Conservation (phyloP, 2,113 vertebrate species). For the Nothoprocta pentlandii region DNA sequence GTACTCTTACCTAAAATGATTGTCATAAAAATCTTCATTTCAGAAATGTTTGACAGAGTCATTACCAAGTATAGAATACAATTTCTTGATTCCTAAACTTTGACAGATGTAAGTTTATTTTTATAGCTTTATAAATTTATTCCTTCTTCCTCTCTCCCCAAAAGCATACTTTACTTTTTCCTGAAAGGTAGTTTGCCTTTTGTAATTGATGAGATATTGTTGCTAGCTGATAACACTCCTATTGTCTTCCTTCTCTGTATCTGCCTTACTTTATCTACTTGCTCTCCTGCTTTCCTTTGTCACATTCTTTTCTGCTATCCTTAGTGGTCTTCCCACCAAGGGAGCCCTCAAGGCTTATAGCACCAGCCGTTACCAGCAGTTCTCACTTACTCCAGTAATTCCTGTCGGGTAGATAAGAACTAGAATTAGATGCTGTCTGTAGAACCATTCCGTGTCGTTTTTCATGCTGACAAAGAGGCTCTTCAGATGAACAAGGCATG, state of each 20-base stretch:
- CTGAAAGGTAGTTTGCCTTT: neutral
- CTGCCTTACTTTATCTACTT: neutral
- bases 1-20: neutral
- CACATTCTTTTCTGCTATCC: neutral
- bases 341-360: neutral
- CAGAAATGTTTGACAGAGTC: neutral
- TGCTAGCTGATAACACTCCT: neutral
- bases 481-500: neutral
- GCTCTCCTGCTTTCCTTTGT: neutral
- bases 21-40: neutral
- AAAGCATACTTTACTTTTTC: neutral
- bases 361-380: neutral
- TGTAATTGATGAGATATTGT: neutral
- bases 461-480: neutral
- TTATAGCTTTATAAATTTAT: neutral
- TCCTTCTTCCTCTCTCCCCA: neutral
- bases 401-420: fast-evolving
- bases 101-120: neutral
- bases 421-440: neutral
- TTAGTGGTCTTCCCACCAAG: neutral
- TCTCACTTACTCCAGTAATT: neutral
- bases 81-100: neutral
- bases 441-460: neutral
- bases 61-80: neutral
- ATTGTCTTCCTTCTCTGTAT: neutral